A percentile compares a stretch with the other conserved stretches of the same genome.
Conservation (phyloP, 1,140 invertebrate species). For the Drosophila punjabiensis region DNA sequence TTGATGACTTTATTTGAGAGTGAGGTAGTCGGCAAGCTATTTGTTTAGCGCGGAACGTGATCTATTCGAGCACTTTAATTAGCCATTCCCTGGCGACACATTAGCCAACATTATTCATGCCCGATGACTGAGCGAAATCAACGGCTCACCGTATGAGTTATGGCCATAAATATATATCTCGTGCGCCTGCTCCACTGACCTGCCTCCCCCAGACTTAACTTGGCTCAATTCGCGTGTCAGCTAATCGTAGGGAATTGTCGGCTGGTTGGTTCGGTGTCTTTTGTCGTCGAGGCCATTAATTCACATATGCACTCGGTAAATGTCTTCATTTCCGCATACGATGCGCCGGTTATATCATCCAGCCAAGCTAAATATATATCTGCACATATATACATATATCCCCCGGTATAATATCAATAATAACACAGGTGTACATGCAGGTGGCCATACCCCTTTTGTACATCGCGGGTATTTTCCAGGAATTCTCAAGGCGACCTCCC, state of each 20-base stretch:
- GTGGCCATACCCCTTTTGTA: constrained; percentile 34
- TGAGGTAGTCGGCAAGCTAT: constrained; percentile 19
- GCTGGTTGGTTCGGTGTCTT: not conserved
- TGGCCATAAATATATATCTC: constrained; percentile 35
- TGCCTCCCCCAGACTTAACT: constrained; percentile 2
- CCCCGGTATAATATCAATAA: constrained; percentile 46
- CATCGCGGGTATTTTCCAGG: constrained; percentile 22
- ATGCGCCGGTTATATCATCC: constrained; percentile 42
- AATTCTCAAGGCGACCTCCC: constrained; percentile 18
- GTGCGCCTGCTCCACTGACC: constrained; percentile 19
- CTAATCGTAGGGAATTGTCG: constrained; percentile 35
- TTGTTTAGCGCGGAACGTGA: constrained; percentile 30
- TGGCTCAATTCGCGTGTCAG: constrained; percentile 13
- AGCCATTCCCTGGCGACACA: constrained; percentile 50
- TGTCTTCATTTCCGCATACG: constrained; percentile 39
- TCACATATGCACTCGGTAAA: constrained; percentile 19
- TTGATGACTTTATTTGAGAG: constrained; percentile 17
- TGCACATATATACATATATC: not conserved
- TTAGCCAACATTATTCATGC: constrained; percentile 46
- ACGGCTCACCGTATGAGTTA: constrained; percentile 30
- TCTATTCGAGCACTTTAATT: constrained; percentile 48
- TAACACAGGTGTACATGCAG: constrained; percentile 18
- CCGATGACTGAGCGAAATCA: constrained; percentile 42
- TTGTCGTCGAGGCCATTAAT: constrained; percentile 12
- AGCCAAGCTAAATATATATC: constrained; percentile 25